A percentile compares a stretch with the other conserved stretches of the same genome.
Evolutionary conservation across 2,113 vertebrate genomes (phyloP).

Genomic region (Benitochromis conjunctus): DNA sequence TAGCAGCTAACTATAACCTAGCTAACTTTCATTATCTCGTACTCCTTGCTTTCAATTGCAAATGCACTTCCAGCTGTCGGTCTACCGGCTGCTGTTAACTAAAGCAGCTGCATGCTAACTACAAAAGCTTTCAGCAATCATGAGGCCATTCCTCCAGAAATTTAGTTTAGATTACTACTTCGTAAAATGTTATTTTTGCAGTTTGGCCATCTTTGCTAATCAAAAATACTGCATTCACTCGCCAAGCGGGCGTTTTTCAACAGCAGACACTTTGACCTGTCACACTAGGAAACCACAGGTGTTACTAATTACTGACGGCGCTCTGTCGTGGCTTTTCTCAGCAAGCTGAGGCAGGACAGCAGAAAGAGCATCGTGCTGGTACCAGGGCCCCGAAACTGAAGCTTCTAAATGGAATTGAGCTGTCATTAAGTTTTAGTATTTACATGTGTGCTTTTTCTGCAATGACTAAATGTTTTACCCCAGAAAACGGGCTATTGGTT

Average conservation of each 20-base stretch:
- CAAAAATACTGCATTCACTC: not conserved
- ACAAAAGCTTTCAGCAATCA: not conserved
- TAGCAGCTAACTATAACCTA: not conserved
- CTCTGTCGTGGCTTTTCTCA: not conserved
- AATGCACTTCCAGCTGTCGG: not conserved
- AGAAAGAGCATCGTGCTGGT: not conserved
- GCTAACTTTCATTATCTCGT: not conserved
- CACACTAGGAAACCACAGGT: not conserved
- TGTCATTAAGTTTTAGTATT: not conserved
- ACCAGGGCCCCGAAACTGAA: not conserved
- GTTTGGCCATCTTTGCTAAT: not conserved
- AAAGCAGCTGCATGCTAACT: not conserved
- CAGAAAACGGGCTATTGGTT: fast-evolving
- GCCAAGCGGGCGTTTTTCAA: not conserved
- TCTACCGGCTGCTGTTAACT: not conserved
- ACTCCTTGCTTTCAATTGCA: not conserved
- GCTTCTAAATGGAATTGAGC: not conserved
- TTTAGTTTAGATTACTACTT: not conserved
- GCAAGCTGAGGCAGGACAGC: not conserved
- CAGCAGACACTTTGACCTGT: not conserved
- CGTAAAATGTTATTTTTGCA: not conserved
- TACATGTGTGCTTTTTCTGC: not conserved
- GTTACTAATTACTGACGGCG: not conserved
- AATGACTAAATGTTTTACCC: not conserved
- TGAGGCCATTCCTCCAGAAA: not conserved